Evolutionary conservation across 1,140 invertebrate species (phyloP).

Genomic region (Theocolax elegans): DNA sequence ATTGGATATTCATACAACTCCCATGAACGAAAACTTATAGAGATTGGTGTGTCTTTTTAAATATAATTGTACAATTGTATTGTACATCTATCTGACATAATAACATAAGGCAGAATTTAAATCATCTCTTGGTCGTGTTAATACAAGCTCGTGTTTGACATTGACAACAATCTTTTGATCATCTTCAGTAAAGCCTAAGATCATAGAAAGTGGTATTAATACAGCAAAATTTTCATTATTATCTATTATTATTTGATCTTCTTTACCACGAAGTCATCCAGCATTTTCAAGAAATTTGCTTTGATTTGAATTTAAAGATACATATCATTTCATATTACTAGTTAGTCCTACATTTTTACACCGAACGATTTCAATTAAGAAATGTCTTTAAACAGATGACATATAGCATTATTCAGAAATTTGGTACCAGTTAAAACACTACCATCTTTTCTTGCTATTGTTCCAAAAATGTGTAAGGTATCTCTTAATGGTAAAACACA

Average conservation of each 20-base stretch:
- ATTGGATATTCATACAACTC: conserved; percentile 56
- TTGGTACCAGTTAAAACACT: conserved; percentile 43
- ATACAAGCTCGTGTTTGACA: too few relatives aligned
- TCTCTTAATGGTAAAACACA: not conserved
- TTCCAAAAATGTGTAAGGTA: conserved; percentile 11
- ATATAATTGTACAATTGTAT: conserved; percentile 44
- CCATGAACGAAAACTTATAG: conserved; percentile 55
- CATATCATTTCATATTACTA: conserved; percentile 58
- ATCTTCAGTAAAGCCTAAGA: too few relatives aligned
- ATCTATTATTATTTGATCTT: not conserved
- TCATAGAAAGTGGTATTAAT: too few relatives aligned
- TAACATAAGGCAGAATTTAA: conserved; percentile 40
- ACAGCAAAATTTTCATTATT: conserved; percentile 53
- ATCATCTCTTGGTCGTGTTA: conserved; percentile 55
- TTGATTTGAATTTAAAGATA: conserved; percentile 48
- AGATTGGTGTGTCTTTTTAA: conserved; percentile 45
- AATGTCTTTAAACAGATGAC: conserved; percentile 51
- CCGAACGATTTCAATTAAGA: conserved; percentile 60
- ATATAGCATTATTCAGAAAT: conserved; percentile 32
- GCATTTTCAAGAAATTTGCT: conserved; percentile 47
- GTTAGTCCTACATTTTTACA: conserved; percentile 59
- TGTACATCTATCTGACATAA: conserved; percentile 40
- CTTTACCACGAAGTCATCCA: conserved; percentile 46
- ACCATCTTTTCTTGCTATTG: conserved; percentile 42
- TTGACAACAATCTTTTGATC: too few relatives aligned